Evolutionary conservation across 2,888 invertebrate genomes (phyloP).

Genomic region (Drosophila anomalata): DNA sequence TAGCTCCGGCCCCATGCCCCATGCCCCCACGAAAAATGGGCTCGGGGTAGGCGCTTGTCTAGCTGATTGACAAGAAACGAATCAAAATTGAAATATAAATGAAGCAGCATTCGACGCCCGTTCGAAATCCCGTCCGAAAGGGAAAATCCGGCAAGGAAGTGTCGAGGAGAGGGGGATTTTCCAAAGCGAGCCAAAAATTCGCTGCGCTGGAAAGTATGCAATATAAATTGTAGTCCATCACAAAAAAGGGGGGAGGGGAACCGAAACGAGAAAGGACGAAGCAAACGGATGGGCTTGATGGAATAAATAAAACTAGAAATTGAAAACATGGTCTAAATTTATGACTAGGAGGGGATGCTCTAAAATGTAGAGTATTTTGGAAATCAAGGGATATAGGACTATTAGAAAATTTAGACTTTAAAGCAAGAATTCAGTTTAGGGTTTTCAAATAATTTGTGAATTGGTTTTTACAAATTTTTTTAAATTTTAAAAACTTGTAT

Average conservation of each 20-base stretch:
- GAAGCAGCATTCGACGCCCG: slow-evolving; percentile 34
- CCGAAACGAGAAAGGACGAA: not conserved
- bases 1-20: not conserved
- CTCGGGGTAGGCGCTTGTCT: slow-evolving; percentile 43
- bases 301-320: slow-evolving; percentile 15
- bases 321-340: not conserved
- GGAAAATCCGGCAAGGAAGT: slow-evolving; percentile 5
- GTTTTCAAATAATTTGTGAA: not conserved
- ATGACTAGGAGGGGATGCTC: not conserved
- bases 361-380: not conserved
- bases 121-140: slow-evolving; percentile 8
- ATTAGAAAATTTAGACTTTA: not conserved
- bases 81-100: slow-evolving; percentile 79
- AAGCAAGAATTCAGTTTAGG: not conserved
- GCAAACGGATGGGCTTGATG: not conserved
- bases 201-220: slow-evolving; percentile 44
- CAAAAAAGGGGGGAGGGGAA: slow-evolving; percentile 6
- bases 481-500: not conserved
- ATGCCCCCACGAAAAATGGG: not conserved
- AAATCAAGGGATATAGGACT: not conserved
- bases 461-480: not conserved
- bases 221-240: slow-evolving; percentile 24
- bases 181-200: slow-evolving; percentile 27
- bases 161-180: slow-evolving; percentile 12
- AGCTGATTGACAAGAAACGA: slow-evolving; percentile 74